A percentile compares a stretch with the other conserved stretches of the same genome.
These are phyloP conservation scores for Pseudochirops corinnae DNA, from an alignment of 2,797 vertebrate species.

Conservation along the genomic window DNA sequence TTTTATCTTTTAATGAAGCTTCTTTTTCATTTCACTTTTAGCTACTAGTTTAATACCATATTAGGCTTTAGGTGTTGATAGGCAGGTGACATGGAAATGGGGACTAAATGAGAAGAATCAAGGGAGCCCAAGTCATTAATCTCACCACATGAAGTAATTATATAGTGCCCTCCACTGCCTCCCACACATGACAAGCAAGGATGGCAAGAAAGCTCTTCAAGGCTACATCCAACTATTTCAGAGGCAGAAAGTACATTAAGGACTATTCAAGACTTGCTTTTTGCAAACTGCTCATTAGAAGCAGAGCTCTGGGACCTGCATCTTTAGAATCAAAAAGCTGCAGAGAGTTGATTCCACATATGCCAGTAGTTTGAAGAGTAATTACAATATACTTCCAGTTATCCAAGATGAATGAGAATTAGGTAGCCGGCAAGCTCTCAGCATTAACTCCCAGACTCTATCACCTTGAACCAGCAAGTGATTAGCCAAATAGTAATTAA, in stretches of 20 bases:
- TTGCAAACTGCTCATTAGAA: slow-evolving; percentile 17
- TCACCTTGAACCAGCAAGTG: not conserved
- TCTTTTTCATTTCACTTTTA: slow-evolving; percentile 64
- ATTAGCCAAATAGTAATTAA: not conserved
- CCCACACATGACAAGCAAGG: slow-evolving; percentile 26
- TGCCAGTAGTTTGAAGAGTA: not conserved
- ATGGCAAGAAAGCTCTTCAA: slow-evolving; percentile 56
- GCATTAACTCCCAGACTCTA: not conserved
- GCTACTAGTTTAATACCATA: slow-evolving; percentile 42
- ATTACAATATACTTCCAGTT: slow-evolving; percentile 36
- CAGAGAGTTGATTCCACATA: slow-evolving; percentile 30
- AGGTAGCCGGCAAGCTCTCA: not conserved
- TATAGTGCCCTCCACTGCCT: slow-evolving; percentile 50
- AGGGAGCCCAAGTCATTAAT: slow-evolving; percentile 63
- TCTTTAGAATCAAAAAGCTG: slow-evolving; percentile 28
- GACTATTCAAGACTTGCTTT: slow-evolving; percentile 19
- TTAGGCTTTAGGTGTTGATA: slow-evolving; percentile 39
- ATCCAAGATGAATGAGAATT: slow-evolving; percentile 45
- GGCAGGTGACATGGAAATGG: slow-evolving; percentile 56
- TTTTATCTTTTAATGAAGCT: slow-evolving; percentile 38
- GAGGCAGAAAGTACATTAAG: slow-evolving; percentile 45
- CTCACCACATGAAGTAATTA: slow-evolving; percentile 60
- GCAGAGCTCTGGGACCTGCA: slow-evolving; percentile 30
- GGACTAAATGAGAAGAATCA: slow-evolving; percentile 48
- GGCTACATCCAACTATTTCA: slow-evolving; percentile 30